A percentile compares a stretch with the other conserved stretches of the same genome.
phyloP scores from a whole-genome alignment of 1,140 invertebrate genomes.

The Liolophura sinensis region DNA sequence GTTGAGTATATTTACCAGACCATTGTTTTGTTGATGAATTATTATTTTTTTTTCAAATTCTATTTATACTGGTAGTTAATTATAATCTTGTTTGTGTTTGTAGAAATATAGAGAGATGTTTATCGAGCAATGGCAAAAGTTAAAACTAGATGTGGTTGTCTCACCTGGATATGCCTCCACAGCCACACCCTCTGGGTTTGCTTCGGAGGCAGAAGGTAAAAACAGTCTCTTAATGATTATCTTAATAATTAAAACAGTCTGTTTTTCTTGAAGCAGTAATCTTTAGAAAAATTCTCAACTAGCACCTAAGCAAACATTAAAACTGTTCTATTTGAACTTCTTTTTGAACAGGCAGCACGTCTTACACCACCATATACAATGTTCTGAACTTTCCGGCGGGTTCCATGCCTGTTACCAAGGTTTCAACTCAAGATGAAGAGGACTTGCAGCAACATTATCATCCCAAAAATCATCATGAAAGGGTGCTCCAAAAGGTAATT shows the following conservation, averaged over 20 bases:
- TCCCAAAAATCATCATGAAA: slow-evolving; percentile 8
- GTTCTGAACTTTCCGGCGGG: slow-evolving; percentile 51
- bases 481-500: slow-evolving; percentile 15
- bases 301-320: background rate
- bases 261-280: too few species aligned
- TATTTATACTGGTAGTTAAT: too few species aligned
- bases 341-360: slow-evolving; percentile 30
- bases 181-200: background rate
- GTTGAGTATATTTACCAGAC: too few species aligned
- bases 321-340: background rate
- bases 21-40: too few species aligned
- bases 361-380: slow-evolving; percentile 46
- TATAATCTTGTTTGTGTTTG: background rate
- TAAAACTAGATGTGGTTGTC: slow-evolving; percentile 7
- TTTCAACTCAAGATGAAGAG: slow-evolving; percentile 39
- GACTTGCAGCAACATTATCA: slow-evolving; percentile 16
- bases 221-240: too few species aligned
- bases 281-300: too few species aligned
- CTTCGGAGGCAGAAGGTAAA: too few species aligned
- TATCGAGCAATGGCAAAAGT: background rate
- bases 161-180: slow-evolving; percentile 1
- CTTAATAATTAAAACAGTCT: too few species aligned
- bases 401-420: slow-evolving; percentile 47
- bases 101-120: slow-evolving; percentile 7
- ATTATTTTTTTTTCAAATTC: too few species aligned